Evolutionary conservation across 2,888 invertebrate species (phyloP).

Genomic region (Ernsta delagoae): DNA sequence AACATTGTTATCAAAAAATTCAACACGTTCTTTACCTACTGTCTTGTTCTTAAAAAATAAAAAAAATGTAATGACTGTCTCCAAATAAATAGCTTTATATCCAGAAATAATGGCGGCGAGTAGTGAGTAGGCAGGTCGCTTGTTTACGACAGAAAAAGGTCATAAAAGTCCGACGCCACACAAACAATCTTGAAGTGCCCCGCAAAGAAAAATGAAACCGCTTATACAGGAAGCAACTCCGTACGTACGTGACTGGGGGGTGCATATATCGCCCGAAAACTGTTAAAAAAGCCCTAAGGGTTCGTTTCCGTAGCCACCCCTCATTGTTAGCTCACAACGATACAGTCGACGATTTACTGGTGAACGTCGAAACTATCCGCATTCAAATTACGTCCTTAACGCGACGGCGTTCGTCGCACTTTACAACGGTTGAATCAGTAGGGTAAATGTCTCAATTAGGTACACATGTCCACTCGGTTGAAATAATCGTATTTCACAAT

Average conservation of each 20-base stretch:
- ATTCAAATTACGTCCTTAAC: slow-evolving; percentile 38
- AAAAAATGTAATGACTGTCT: slow-evolving; percentile 16
- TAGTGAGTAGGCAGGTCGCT: slow-evolving; percentile 12
- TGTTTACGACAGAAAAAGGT: slow-evolving; percentile 25
- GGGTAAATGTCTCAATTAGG: slow-evolving; percentile 64
- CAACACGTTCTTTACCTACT: too few species aligned
- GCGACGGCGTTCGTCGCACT: slow-evolving; percentile 38
- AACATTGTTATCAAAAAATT: neutral
- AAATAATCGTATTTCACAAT: slow-evolving; percentile 62
- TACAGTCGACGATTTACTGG: slow-evolving; percentile 34
- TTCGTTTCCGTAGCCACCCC: slow-evolving; percentile 48
- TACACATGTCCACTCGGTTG: slow-evolving; percentile 61
- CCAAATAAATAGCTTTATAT: slow-evolving; percentile 23
- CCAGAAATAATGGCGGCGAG: slow-evolving; percentile 15
- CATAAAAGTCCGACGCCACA: slow-evolving; percentile 50
- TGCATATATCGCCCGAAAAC: slow-evolving; percentile 77
- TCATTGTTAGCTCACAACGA: slow-evolving; percentile 42
- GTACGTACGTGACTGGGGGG: slow-evolving; percentile 81
- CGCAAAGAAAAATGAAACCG: slow-evolving; percentile 75
- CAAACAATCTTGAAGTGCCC: slow-evolving; percentile 44
- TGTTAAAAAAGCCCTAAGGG: slow-evolving; percentile 77
- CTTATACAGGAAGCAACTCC: slow-evolving; percentile 80
- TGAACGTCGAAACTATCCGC: slow-evolving; percentile 14
- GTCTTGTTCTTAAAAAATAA: neutral
- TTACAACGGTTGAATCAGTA: slow-evolving; percentile 38